A percentile compares a stretch with the other conserved stretches of the same genome.
These are phyloP conservation scores for Netelia virgata DNA, from an alignment of 2,888 invertebrate genomes.

Conservation along the genomic window DNA sequence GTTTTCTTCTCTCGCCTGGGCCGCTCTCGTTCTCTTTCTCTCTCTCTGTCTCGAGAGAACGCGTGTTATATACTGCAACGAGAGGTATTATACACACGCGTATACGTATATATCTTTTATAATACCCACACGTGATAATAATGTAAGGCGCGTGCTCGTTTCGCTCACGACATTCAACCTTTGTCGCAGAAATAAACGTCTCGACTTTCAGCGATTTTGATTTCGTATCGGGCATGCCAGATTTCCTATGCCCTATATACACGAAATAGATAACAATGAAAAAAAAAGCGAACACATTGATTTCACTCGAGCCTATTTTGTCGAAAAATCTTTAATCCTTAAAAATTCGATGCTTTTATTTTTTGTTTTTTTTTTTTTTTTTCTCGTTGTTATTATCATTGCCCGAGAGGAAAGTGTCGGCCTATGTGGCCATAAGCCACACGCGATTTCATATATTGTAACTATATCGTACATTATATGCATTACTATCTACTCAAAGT, in stretches of 20 bases:
- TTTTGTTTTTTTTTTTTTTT: neutral
- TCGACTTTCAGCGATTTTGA: conserved; percentile 43
- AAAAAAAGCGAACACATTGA: too few species aligned
- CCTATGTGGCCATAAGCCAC: conserved; percentile 57
- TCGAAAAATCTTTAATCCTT: too few species aligned
- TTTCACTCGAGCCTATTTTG: too few species aligned
- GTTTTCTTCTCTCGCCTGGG: conserved; percentile 65
- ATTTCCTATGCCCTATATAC: conserved; percentile 1
- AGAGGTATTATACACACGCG: conserved; percentile 28
- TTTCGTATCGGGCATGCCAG: neutral
- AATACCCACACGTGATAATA: conserved; percentile 58
- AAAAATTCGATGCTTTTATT: neutral
- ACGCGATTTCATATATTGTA: conserved; percentile 11
- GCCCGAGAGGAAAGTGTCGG: conserved; percentile 1
- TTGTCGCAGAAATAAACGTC: conserved; percentile 42
- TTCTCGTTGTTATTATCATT: neutral
- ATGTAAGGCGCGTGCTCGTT: conserved; percentile 53
- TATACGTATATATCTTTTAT: conserved; percentile 37
- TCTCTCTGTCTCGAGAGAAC: too few species aligned
- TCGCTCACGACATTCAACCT: conserved; percentile 17
- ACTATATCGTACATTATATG: conserved; percentile 13
- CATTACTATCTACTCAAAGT: conserved; percentile 22
- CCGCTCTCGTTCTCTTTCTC: conserved; percentile 28
- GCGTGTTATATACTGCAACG: conserved; percentile 60
- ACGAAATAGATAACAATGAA: too few species aligned